phyloP scores from a whole-genome alignment of 2,113 vertebrate species.

The Bucco capensis region DNA sequence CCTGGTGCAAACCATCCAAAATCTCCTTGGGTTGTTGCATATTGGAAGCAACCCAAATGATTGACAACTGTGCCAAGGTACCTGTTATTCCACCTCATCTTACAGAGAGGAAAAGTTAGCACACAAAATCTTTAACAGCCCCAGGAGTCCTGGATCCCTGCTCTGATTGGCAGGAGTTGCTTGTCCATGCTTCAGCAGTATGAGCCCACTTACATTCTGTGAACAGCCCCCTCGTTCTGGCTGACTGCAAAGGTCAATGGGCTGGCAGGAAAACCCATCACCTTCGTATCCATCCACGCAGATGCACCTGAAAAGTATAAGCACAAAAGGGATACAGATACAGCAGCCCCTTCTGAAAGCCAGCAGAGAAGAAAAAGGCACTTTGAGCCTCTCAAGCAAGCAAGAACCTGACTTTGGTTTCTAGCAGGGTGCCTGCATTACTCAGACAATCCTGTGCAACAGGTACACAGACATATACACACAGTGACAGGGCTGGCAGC shows the following conservation, averaged over 20 bases:
- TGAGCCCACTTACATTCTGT: constrained; percentile 79
- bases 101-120: neutral
- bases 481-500: neutral
- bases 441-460: neutral
- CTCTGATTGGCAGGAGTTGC: neutral
- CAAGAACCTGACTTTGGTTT: neutral
- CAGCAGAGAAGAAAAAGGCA: neutral
- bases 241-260: constrained; percentile 78
- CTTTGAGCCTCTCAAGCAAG: neutral
- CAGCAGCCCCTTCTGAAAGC: neutral
- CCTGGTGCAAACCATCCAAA: neutral
- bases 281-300: constrained; percentile 81
- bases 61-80: neutral
- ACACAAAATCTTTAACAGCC: neutral
- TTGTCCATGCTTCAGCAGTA: fast-evolving
- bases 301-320: constrained; percentile 65
- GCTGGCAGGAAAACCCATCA: constrained; percentile 86
- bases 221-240: constrained; percentile 82
- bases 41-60: neutral
- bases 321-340: neutral
- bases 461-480: neutral
- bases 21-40: neutral
- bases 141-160: neutral
- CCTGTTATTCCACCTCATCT: neutral
- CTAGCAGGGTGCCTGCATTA: neutral